Conservation (phyloP, 2,888 invertebrate genomes). For the Tineola bisselliella region DNA sequence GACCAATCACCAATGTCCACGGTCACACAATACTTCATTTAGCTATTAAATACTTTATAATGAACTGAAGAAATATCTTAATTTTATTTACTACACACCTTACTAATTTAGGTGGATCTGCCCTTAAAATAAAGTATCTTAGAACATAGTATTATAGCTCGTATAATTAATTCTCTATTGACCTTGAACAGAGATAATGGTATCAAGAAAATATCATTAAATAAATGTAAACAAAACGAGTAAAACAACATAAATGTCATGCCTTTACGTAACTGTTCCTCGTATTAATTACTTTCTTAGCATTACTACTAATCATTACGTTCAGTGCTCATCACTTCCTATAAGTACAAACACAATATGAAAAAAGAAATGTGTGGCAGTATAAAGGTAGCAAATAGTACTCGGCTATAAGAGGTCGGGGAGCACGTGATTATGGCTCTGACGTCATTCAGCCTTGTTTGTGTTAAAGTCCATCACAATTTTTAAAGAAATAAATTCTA, state of each 20-base stretch:
- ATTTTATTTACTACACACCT: no score
- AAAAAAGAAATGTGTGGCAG: no score
- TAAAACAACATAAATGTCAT: not conserved
- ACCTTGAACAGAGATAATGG: not conserved
- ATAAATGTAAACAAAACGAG: not conserved
- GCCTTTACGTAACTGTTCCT: not conserved
- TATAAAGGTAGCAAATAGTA: not conserved
- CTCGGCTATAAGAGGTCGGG: not conserved
- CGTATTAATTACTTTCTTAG: not conserved
- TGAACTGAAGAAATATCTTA: no score
- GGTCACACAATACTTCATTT: slow-evolving; percentile 2
- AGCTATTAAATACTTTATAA: no score
- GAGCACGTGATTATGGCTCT: slow-evolving; percentile 9
- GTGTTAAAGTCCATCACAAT: not conserved
- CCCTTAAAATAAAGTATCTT: no score
- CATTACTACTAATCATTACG: no score
- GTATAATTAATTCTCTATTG: not conserved
- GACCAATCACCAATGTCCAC: not conserved
- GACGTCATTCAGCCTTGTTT: slow-evolving; percentile 8
- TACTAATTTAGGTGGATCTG: no score
- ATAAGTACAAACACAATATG: no score
- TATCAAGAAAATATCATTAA: not conserved
- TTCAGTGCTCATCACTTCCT: no score
- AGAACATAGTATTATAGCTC: no score
- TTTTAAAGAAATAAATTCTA: not conserved